Percentiles rank a stretch among this genome's conserved stretches.
Evolutionary conservation across 2,888 invertebrate genomes (phyloP).

Genomic region (Sthenelais limicola): DNA sequence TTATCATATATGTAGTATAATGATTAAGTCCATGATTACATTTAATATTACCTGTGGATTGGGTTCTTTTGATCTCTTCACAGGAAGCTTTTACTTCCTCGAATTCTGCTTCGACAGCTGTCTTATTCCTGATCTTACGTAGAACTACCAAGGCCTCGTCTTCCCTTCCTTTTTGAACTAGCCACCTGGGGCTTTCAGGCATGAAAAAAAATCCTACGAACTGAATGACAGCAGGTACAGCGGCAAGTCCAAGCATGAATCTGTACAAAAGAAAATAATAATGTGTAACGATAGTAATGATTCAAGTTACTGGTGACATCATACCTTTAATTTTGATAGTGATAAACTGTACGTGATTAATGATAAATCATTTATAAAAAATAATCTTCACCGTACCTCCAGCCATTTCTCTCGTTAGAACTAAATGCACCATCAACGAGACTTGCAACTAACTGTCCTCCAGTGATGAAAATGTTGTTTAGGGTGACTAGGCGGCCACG

Average conservation of each 20-base stretch:
- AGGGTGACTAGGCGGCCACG: constrained; percentile 75
- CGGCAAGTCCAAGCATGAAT: constrained; percentile 76
- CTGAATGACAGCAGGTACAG: constrained; percentile 74
- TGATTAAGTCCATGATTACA: too few relatives aligned
- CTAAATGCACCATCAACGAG: constrained; percentile 74
- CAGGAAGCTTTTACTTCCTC: constrained; percentile 5
- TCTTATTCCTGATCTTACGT: background rate
- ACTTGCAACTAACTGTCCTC: constrained; percentile 75
- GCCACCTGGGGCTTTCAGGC: constrained; percentile 76
- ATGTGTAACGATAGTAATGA: background rate
- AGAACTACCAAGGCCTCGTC: constrained; percentile 40
- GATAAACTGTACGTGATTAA: background rate
- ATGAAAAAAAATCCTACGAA: constrained; percentile 76
- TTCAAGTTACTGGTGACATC: too few relatives aligned
- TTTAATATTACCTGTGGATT: too few relatives aligned
- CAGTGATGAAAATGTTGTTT: constrained; percentile 75
- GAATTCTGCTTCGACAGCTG: constrained; percentile 1
- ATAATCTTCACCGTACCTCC: constrained; percentile 74
- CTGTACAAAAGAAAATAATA: constrained; percentile 43
- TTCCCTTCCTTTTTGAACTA: constrained; percentile 63
- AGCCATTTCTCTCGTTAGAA: constrained; percentile 73
- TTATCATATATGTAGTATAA: too few relatives aligned
- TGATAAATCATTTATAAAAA: background rate
- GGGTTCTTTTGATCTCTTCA: background rate
- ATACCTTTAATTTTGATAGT: background rate